A percentile compares a stretch with the other conserved stretches of the same genome.
These are phyloP conservation scores for Sinocyclocheilus anophthalmus DNA, from an alignment of 2,113 vertebrate genomes.

Conservation along the genomic window DNA sequence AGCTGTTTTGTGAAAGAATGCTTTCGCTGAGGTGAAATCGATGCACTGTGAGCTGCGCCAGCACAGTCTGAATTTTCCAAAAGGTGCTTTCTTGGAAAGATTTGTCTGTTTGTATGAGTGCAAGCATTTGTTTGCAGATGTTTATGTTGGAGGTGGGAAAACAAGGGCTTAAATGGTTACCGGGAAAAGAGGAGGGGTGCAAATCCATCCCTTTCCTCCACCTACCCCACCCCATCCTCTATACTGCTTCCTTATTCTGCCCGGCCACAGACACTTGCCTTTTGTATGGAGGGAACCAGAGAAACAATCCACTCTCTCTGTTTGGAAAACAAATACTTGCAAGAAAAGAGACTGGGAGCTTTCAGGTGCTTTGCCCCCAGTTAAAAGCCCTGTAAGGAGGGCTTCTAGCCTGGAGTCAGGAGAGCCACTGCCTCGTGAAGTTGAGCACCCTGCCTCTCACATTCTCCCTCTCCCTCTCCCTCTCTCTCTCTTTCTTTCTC, in stretches of 20 bases:
- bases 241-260: conserved; percentile 66
- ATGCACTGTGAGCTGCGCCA: conserved; percentile 38
- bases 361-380: conserved; percentile 72
- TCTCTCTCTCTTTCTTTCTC: conserved; percentile 61
- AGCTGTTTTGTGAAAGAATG: conserved; percentile 20
- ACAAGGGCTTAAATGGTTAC: conserved; percentile 52
- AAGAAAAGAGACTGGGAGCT: conserved; percentile 68
- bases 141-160: conserved; percentile 58
- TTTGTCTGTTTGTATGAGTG: conserved; percentile 46
- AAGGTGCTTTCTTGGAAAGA: conserved; percentile 19
- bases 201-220: conserved; percentile 61
- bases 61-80: conserved; percentile 36
- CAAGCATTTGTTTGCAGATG: conserved; percentile 50
- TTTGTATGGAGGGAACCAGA: conserved; percentile 67
- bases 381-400: conserved; percentile 73
- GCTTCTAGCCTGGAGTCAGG: conserved; percentile 67
- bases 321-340: conserved; percentile 66
- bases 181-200: conserved; percentile 42
- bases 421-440: conserved; percentile 60
- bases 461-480: conserved; percentile 50
- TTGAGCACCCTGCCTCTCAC: conserved; percentile 55
- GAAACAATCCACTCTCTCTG: conserved; percentile 77
- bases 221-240: conserved; percentile 74
- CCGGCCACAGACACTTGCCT: conserved; percentile 71
- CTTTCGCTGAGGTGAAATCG: conserved; percentile 33